phyloP scores from a whole-genome alignment of 2,113 vertebrate species.

The Ictalurus punctatus region DNA sequence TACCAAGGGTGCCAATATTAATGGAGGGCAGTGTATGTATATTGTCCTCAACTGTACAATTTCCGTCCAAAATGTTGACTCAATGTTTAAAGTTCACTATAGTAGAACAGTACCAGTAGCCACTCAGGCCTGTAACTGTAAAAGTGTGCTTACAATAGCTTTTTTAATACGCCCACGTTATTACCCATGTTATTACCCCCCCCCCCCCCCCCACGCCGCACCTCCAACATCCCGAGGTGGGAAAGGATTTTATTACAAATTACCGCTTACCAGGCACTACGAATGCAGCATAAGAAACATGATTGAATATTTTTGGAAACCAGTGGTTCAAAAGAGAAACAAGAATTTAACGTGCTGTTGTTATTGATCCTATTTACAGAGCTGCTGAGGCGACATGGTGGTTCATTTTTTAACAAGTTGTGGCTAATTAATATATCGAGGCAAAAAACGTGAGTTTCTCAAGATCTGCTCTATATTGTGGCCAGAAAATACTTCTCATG shows the following conservation, averaged over 20 bases:
- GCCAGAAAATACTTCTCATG: background rate
- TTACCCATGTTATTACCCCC: too few species aligned
- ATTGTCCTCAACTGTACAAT: too few species aligned
- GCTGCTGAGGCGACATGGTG: background rate
- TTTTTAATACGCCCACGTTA: background rate
- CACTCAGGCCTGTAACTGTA: background rate
- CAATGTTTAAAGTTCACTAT: too few species aligned
- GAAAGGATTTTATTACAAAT: background rate
- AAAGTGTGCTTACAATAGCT: background rate
- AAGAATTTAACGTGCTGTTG: slow-evolving; percentile 36
- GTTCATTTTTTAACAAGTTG: background rate
- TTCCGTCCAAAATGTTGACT: too few species aligned
- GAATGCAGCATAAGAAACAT: background rate
- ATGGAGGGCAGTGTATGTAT: too few species aligned
- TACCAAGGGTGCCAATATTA: too few species aligned
- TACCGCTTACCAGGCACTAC: background rate
- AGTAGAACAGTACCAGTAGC: background rate
- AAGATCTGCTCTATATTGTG: background rate
- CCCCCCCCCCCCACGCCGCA: background rate
- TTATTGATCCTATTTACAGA: slow-evolving; percentile 48
- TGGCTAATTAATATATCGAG: background rate
- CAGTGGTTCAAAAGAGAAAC: slow-evolving; percentile 14
- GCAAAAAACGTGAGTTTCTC: background rate
- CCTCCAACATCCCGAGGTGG: background rate
- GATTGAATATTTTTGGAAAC: background rate